Evolutionary conservation across 2,113 vertebrate species (phyloP), one percentile per base, ranked within the genome.

Genomic region (Caloenas nicobarica): DNA sequence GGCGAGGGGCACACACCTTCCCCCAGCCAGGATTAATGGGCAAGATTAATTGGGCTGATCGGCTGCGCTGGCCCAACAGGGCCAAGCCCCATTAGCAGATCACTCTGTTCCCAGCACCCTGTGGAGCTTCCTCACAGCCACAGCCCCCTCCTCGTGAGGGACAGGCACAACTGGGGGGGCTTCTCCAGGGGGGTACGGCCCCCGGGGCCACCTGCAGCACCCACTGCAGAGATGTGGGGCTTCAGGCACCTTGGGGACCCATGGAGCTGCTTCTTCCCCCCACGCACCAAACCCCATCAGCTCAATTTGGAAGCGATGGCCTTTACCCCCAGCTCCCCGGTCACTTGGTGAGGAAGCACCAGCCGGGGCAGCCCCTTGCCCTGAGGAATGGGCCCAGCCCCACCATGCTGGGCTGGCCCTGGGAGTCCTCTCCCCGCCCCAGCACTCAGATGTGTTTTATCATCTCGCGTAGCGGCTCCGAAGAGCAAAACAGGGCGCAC

Each of bases 401-500:
- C 22, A 2, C 31, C 1, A 0, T 5, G 24, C 68, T 23, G 15
- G 48, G 46, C 40, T 36, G 69, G 44, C 40, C 33, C 38, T 19
- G 42, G 54, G 50, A 28, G 26, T 15, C 25, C 22, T 26, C 9
- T 64, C 5, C 42, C 80, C 64, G 56, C 62, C 64, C 7, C 81
- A 53, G 68, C 71, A 29, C 64, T 95, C 86, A 91, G 81, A 60
- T 65, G 5, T 61, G 13, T 74, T 78, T 81, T 87, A 7, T 70
- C 65, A 7, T 91, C 90, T 72, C 34, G 3, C 1, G 2, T 44
- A 97, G 96, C 79, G 1, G 93, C 94, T 81, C 93, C 93, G 26
- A 95, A 92, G 91, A 95, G 91, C 91, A 98, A 96, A 95, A 13
- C 85, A 54, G 88, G 94, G 87, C 92, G 91, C 58, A n/a, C 89